Base-by-base conservation (phyloP, 2,888 invertebrate genomes). In the Brachyptera risi region DNA sequence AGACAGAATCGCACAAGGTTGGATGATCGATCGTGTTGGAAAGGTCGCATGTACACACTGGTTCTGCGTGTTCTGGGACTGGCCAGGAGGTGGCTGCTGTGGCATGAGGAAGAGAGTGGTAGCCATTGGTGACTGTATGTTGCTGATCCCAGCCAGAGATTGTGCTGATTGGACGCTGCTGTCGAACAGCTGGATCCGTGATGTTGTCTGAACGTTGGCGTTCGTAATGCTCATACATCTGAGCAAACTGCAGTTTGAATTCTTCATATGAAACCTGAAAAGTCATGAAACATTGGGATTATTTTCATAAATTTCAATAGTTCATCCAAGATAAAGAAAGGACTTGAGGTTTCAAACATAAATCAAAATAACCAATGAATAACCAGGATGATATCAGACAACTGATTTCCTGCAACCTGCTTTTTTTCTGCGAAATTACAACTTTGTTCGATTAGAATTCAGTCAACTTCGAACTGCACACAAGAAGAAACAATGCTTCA, bases 221-320 rank as follows among this genome's bases (percentile, higher is more conserved):
- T 72, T 96, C 96, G 73, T 96, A 97, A 73, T 93, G 93, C 72
- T 94, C 94, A 73, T 95, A 95, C 93, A 96, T 95, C 78, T 96
- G 94, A 31, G 96, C 93, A 77, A 97, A 96, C 75, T 97, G 96
- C 4, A 96, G 83, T 72, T 95, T 94, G 76, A 97, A 98, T 75
- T 98, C 97, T 79, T 98, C 97, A 75, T 96, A 96, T 0, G 97
- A 96, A 7, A 98, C 92, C 92, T 92, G 71, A 5, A 74, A 73
- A n/a, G n/a, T n/a, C n/a, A n/a, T n/a, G n/a, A n/a, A n/a, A n/a
- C n/a, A n/a, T n/a, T n/a, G n/a, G n/a, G n/a, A n/a, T n/a, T n/a
- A n/a, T n/a, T n/a, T n/a, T n/a, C n/a, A n/a, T n/a, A n/a, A n/a
- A n/a, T n/a, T n/a, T n/a, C n/a, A n/a, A n/a, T n/a, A n/a, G n/a